A percentile compares a stretch with the other conserved stretches of the same genome.
These are phyloP conservation scores for Pygoscelis adeliae DNA, from an alignment of 2,113 vertebrate genomes.

Conservation along the genomic window DNA sequence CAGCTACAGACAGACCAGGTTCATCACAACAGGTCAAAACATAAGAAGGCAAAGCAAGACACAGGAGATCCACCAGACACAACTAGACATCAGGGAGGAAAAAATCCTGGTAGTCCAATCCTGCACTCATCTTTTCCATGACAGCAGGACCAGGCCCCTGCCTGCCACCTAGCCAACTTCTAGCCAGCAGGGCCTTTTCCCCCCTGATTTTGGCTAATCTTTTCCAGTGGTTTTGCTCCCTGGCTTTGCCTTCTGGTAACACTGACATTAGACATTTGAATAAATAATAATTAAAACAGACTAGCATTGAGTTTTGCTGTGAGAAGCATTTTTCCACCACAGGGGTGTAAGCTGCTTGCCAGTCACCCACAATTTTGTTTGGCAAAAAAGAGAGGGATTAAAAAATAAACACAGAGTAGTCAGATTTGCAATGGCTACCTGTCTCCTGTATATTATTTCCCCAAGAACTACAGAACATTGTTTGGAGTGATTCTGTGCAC, in stretches of 20 bases:
- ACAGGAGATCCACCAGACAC: background rate
- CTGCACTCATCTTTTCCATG: background rate
- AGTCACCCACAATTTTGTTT: background rate
- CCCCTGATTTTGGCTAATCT: background rate
- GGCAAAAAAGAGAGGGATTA: background rate
- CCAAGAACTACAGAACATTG: background rate
- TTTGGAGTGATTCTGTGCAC: background rate
- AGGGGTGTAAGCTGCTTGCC: background rate
- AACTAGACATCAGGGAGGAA: background rate
- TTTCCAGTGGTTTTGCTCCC: constrained; percentile 31
- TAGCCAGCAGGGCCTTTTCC: background rate
- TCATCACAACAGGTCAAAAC: background rate
- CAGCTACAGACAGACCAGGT: background rate
- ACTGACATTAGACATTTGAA: constrained; percentile 8
- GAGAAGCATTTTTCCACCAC: constrained; percentile 1
- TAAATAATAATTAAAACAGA: constrained; percentile 42
- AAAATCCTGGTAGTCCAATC: background rate
- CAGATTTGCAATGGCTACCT: background rate
- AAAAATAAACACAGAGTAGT: constrained; percentile 1
- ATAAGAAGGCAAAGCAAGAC: background rate
- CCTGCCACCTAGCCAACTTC: background rate
- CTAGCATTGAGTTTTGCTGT: background rate
- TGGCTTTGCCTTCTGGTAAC: background rate
- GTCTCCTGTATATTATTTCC: background rate
- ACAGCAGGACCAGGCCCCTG: background rate